Percentiles rank a stretch among this genome's conserved stretches.
Evolutionary conservation across 1,140 invertebrate genomes (phyloP).

Genomic region (Ectropis grisescens): DNA sequence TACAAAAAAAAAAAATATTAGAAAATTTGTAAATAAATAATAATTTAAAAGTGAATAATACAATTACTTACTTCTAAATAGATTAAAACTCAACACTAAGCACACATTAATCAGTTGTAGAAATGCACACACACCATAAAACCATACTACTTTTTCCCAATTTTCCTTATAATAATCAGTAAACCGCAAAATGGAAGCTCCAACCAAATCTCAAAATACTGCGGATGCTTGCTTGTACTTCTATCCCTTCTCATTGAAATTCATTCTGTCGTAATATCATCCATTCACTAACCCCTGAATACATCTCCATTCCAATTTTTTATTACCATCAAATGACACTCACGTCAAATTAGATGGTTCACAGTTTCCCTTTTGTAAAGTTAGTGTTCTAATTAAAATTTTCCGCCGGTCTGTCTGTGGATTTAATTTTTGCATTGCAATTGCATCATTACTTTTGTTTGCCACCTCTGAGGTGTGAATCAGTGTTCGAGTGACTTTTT

Average conservation of each 20-base stretch:
- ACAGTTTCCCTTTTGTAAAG: constrained; percentile 40
- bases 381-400: constrained; percentile 64
- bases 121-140: too few species aligned
- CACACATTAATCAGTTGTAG: too few species aligned
- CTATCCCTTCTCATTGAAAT: constrained; percentile 22
- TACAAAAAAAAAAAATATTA: too few species aligned
- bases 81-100: too few species aligned
- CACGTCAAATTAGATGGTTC: constrained; percentile 56
- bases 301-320: constrained; percentile 25
- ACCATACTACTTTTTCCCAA: too few species aligned
- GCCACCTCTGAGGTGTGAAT: constrained; percentile 61
- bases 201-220: too few species aligned
- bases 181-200: too few species aligned
- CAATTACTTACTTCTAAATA: too few species aligned
- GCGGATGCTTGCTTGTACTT: too few species aligned
- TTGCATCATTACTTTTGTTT: constrained; percentile 44
- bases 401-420: constrained; percentile 29
- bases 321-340: constrained; percentile 44
- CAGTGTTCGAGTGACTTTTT: constrained; percentile 29
- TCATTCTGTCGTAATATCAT: constrained; percentile 34
- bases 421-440: constrained; percentile 7
- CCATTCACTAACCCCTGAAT: constrained; percentile 35
- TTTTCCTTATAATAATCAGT: too few species aligned
- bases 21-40: too few species aligned
- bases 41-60: too few species aligned